Evolutionary conservation across 2,113 vertebrate genomes (phyloP).

Genomic region (Gambusia holbrooki): DNA sequence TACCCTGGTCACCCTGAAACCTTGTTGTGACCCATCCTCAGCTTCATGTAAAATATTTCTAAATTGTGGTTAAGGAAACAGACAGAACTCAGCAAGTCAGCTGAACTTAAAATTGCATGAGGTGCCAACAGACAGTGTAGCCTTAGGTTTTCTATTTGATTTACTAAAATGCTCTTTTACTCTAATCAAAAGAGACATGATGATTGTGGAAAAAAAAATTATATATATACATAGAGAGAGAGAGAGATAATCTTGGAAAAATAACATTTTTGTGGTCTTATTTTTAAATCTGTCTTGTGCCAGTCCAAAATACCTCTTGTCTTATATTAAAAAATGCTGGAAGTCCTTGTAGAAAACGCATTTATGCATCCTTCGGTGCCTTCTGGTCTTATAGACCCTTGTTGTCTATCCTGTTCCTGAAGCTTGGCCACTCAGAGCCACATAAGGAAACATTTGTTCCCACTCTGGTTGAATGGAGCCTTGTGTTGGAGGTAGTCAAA

Average conservation of each 20-base stretch:
- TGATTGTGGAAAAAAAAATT: no score
- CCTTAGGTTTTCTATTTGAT: slow-evolving; percentile 62
- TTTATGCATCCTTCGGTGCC: slow-evolving; percentile 64
- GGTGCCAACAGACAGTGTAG: slow-evolving; percentile 52
- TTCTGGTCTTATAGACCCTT: slow-evolving; percentile 59
- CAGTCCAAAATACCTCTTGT: slow-evolving; percentile 14
- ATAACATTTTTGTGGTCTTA: not conserved
- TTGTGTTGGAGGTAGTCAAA: slow-evolving; percentile 87
- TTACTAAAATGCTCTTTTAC: slow-evolving; percentile 48
- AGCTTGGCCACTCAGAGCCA: slow-evolving; percentile 74
- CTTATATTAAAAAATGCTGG: slow-evolving; percentile 14
- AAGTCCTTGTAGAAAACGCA: slow-evolving; percentile 59
- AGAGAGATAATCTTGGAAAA: slow-evolving; percentile 38
- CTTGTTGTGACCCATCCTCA: slow-evolving; percentile 52
- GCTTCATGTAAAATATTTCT: slow-evolving; percentile 46
- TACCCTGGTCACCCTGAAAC: slow-evolving; percentile 40
- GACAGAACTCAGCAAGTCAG: slow-evolving; percentile 38
- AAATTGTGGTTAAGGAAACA: slow-evolving; percentile 19
- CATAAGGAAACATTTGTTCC: slow-evolving; percentile 96
- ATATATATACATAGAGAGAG: not conserved
- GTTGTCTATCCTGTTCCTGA: slow-evolving; percentile 69
- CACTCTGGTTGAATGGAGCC: slow-evolving; percentile 88
- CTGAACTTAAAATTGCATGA: slow-evolving; percentile 23
- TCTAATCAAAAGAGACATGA: no score
- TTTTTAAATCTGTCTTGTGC: not conserved